These are phyloP conservation scores for Tiphia femorata DNA, from an alignment of 2,888 invertebrate species.

Conservation along the genomic window DNA sequence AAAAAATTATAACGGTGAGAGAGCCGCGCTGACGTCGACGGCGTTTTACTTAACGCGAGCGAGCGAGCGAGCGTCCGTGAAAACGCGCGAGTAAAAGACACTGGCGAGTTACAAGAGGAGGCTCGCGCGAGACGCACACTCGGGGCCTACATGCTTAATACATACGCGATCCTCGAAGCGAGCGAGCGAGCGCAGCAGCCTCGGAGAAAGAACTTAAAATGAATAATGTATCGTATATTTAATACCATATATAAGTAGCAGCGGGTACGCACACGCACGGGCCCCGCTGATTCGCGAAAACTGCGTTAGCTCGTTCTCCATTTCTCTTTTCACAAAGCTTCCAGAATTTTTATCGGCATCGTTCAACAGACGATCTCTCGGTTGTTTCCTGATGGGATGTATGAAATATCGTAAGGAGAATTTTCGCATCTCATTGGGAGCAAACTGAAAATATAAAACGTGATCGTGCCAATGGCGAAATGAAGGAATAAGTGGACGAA, in stretches of 20 bases:
- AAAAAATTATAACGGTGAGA: slow-evolving; percentile 62
- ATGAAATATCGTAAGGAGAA: too few relatives aligned
- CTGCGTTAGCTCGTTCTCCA: slow-evolving; percentile 22
- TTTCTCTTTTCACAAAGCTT: slow-evolving; percentile 25
- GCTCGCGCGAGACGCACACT: slow-evolving; percentile 7
- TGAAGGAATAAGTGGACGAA: too few relatives aligned
- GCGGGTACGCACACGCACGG: slow-evolving; percentile 26
- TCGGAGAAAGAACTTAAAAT: slow-evolving; percentile 69
- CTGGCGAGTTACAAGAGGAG: not conserved
- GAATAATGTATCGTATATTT: slow-evolving; percentile 70
- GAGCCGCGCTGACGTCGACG: slow-evolving; percentile 21
- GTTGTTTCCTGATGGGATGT: too few relatives aligned
- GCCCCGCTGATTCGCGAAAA: slow-evolving; percentile 2
- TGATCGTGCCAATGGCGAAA: too few relatives aligned
- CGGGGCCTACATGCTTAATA: slow-evolving; percentile 41
- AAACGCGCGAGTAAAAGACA: not conserved
- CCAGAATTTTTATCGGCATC: too few relatives aligned
- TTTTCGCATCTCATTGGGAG: too few relatives aligned
- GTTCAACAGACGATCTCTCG: too few relatives aligned
- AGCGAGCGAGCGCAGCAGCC: too few relatives aligned
- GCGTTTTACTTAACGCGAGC: too few relatives aligned
- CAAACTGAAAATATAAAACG: too few relatives aligned
- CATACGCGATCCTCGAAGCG: slow-evolving; percentile 58
- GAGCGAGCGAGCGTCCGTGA: slow-evolving; percentile 2
- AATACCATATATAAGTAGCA: slow-evolving; percentile 61